A percentile compares a stretch with the other conserved stretches of the same genome.
phyloP scores from a whole-genome alignment of 2,888 invertebrate species.

The Polia nebulosa region DNA sequence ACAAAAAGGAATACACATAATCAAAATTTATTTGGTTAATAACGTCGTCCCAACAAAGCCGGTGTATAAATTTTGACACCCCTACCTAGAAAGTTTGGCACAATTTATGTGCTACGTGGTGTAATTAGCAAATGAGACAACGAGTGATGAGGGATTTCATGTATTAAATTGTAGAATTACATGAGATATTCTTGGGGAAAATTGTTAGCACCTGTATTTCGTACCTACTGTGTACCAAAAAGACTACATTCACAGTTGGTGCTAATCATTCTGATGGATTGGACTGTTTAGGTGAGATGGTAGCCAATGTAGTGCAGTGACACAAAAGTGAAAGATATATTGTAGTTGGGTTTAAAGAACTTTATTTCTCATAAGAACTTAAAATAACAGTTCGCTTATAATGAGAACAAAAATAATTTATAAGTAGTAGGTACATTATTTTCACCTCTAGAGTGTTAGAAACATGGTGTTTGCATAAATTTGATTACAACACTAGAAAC shows the following conservation, averaged over 20 bases:
- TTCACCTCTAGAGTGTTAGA: no score
- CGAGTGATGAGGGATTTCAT: constrained; percentile 44
- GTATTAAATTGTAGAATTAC: constrained; percentile 6
- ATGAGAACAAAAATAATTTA: no score
- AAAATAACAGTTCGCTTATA: no score
- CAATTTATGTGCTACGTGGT: constrained; percentile 60
- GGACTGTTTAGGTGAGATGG: not conserved
- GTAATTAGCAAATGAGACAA: constrained; percentile 57
- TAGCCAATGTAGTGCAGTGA: not conserved
- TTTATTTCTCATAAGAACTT: no score
- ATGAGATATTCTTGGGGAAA: constrained; percentile 20
- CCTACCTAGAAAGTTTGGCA: constrained; percentile 54
- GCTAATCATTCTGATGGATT: constrained; percentile 22
- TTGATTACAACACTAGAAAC: no score
- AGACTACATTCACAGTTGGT: not conserved
- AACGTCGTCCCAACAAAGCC: constrained; percentile 58
- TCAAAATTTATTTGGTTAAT: constrained; percentile 71
- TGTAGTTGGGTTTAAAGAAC: no score
- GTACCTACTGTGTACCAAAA: not conserved
- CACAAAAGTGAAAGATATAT: not conserved
- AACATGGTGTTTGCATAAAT: no score
- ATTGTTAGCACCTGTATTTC: not conserved
- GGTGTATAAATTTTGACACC: constrained; percentile 66
- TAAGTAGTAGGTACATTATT: no score
- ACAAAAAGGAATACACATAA: constrained; percentile 63